Evolutionary conservation across 2,797 vertebrate species (phyloP), one percentile per base, ranked within the genome.

Genomic region (Acestrorhynchus altus): DNA sequence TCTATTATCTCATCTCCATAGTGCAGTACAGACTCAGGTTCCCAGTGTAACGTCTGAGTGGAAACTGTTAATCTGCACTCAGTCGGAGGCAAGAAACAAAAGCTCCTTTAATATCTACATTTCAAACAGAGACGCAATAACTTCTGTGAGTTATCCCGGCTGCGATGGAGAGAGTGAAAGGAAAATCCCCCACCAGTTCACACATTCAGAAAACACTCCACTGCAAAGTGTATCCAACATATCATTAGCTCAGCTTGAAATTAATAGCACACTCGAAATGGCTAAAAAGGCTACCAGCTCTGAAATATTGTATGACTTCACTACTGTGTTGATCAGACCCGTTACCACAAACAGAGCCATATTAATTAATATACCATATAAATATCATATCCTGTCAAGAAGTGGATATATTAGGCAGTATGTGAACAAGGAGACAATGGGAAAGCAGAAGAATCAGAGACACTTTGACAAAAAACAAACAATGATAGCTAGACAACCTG

Each of bases 91-190:
- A 24, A 26, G 54, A 10, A 59, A 59, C 16, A 31, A 28, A 59
- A 28, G 26, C 56, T 28, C 2, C 56, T 59, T 28, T 59, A 28
- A 59, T 59, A 59, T 59, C 56, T 59, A 2, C 24, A 59, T 59
- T 59, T 59, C 56, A 59, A 5, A 28, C 56, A 15, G 56, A 59
- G n/a, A 59, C 16, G 56, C 56, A 31, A 59, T 59, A 59, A 59
- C 24, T 59, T 4, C 11, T n/a, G n/a, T n/a, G 24, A 28, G 56
- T 59, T 28, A 59, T 59, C 56, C 54, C 9, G 28, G 56, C 24
- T 59, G 56, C 12, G 44, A 15, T 46, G 44, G 44, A 1, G 44
- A 46, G 44, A 2, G 44, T 6, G 44, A 46, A 12, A 46, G 44
- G 44, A 15, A 46, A 4, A 46, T 28, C 56, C 12, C 2, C 6